Conservation (phyloP, 2,113 vertebrate genomes). For the Calyptommatus sinebrachiatus region DNA sequence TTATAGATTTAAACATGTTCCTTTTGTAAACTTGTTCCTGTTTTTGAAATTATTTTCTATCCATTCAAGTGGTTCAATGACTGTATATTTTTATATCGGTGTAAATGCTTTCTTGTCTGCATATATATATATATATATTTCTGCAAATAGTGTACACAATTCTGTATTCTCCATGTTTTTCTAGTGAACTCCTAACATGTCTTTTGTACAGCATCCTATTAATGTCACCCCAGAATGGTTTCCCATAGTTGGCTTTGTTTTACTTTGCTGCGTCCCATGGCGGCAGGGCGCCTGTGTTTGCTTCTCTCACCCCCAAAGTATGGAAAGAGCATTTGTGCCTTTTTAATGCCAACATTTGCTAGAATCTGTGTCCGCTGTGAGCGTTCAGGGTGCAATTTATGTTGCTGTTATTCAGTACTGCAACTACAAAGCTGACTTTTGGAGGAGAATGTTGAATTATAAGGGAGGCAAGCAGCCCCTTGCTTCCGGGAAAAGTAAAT, state of each 20-base stretch:
- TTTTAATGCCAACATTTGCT: neutral
- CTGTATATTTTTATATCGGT: conserved; percentile 79
- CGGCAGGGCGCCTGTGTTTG: conserved; percentile 25
- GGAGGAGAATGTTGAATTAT: conserved; percentile 31
- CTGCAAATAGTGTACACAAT: conserved; percentile 48
- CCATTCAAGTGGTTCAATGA: conserved; percentile 63
- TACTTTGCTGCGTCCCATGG: conserved; percentile 39
- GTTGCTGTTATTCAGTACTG: conserved; percentile 19
- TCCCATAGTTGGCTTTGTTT: conserved; percentile 61
- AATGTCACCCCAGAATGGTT: conserved; percentile 31
- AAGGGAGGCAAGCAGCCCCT: neutral
- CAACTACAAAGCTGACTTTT: conserved; percentile 4
- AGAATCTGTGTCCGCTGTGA: neutral
- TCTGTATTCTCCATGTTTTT: conserved; percentile 59
- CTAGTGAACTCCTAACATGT: conserved; percentile 57
- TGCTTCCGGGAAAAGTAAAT: conserved; percentile 35
- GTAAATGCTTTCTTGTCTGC: conserved; percentile 48
- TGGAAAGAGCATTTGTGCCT: conserved; percentile 35
- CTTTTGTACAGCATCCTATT: conserved; percentile 63
- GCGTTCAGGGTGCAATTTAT: conserved; percentile 1
- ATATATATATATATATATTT: conserved; percentile 67
- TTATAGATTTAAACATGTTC: conserved; percentile 60
- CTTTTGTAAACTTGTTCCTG: conserved; percentile 69
- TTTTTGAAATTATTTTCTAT: conserved; percentile 72
- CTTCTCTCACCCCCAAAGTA: conserved; percentile 26